Base-by-base conservation (phyloP, 2,888 invertebrate genomes). In the Drosophila incognita region DNA sequence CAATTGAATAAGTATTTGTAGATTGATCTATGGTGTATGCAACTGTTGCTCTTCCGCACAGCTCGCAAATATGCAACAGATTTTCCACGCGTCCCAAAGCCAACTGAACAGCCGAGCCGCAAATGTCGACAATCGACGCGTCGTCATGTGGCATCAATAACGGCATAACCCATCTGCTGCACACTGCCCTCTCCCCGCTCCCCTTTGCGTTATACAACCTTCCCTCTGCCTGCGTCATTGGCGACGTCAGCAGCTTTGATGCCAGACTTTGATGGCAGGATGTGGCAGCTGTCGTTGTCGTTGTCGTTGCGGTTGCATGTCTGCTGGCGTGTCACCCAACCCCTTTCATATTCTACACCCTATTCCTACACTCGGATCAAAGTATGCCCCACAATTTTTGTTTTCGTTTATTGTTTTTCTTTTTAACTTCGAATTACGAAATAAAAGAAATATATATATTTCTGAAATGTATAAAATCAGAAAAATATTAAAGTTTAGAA, bases 221-320 rank as follows among this genome's bases (percentile, higher is more conserved):
- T 57, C 52, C 61, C 58, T 33, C 59, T 61, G 59, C 65, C 61
- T 69, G 63, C 76, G 79, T 76, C 79, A 76, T 51, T 63, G 65
- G 36, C 62, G 38, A 52, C 49, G 61, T 70, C 59, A 74, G 67
- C 69, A 69, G 48, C 61, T 54, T 64, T 69, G 69, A 49, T 53
- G 53, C 36, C 36, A 66, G 57, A 71, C 74, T 73, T 83, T 81
- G 83, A 84, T 78, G 87, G 72, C 84, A 89, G 87, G 89, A 84
- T 89, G 69, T 61, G 67, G 61, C 65, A 33, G 66, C 40, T 52
- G 69, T 54, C 52, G 60, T 46, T 35, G 69, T 54, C 52, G 60
- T 46, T 35, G 54, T 38, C 33, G 59, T 59, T 57, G 59, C 42
- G 58, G 42, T 66, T 71, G 79, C 72, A 74, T 81, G 69, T 65